Base-by-base conservation (phyloP, 2,113 vertebrate genomes). In the Glareola pratincola region DNA sequence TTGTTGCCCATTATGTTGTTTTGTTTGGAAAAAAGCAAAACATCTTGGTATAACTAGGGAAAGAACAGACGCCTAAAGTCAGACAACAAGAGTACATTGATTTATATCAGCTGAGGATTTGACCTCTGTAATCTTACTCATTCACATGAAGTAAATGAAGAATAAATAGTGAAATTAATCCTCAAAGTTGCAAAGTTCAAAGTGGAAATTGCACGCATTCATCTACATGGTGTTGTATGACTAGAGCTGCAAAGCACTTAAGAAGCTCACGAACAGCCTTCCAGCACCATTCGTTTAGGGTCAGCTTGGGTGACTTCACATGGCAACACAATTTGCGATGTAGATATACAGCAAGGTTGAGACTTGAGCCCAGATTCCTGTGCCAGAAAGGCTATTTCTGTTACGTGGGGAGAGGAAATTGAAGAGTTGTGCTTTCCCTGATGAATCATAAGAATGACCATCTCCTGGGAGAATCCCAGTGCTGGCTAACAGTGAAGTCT, bases 101-200 rank as follows among this genome's bases (percentile, higher is more conserved):
- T 91, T 94, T 93, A 26, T 84, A 53, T 77, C 60, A 75, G 47
- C 39, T 81, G 62, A 84, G 19, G 36, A 37, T 91, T 56, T 91
- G 88, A 89, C 62, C 62, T 91, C 80, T 83, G 30, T 85, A 74
- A 51, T 68, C 41, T 84, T 85, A 60, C 21, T 91, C 43, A 66
- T 93, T 93, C 63, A 59, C 11, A 45, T 34, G 10, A 66, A 86
- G 24, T 63, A 85, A 93, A 80, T 69, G 53, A 93, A 72, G 30
- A 91, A 57, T 54, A 87, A 96, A 89, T 62, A 76, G 45, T 57
- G 59, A 90, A 90, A 86, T 85, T 82, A 66, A 88, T 88, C n/a
- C 37, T 76, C 67, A 85, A 90, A 86, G 50, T 83, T 94, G 39
- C 7, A 21, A 67, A 53, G 53, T 73, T 79, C 39, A 32, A 79